These are phyloP conservation scores for Deilephila elpenor DNA, from an alignment of 2,888 invertebrate species.

Conservation along the genomic window DNA sequence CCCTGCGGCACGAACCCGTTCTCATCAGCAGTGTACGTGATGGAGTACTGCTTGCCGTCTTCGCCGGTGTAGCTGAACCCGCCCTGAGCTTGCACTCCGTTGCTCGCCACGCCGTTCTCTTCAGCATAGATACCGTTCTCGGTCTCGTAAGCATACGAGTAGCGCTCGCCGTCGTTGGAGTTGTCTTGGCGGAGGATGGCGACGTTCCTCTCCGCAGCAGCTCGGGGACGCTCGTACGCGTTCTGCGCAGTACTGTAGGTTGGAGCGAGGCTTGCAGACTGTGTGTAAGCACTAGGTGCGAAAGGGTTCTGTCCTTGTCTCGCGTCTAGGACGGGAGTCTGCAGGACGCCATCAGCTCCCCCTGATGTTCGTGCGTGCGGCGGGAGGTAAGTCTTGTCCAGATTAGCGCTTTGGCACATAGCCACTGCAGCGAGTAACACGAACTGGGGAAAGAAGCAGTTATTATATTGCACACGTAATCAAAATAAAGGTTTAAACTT, in stretches of 20 bases:
- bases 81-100: conserved; percentile 76
- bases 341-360: conserved; percentile 62
- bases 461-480: too few relatives aligned
- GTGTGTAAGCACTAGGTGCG: conserved; percentile 40
- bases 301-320: conserved; percentile 34
- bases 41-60: conserved; percentile 73
- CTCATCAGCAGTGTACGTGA: conserved; percentile 78
- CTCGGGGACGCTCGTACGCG: conserved; percentile 62
- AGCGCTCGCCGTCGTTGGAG: conserved; percentile 72
- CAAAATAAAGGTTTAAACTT: too few relatives aligned
- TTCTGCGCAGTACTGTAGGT: conserved; percentile 39
- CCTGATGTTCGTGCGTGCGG: conserved; percentile 64
- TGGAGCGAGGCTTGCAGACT: conserved; percentile 35
- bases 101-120: conserved; percentile 72
- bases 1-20: conserved; percentile 77
- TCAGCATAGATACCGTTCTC: conserved; percentile 77
- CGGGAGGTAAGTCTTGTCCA: conserved; percentile 74
- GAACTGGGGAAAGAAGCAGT: conserved; percentile 65
- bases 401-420: conserved; percentile 65
- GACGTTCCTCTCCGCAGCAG: conserved; percentile 72
- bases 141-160: conserved; percentile 72
- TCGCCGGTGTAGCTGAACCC: conserved; percentile 76
- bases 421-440: conserved; percentile 63
- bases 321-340: conserved; percentile 53
- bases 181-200: conserved; percentile 72